A percentile compares a stretch with the other conserved stretches of the same genome.
These are phyloP conservation scores for Heliconius cydno DNA, from an alignment of 2,888 invertebrate genomes.

Conservation along the genomic window DNA sequence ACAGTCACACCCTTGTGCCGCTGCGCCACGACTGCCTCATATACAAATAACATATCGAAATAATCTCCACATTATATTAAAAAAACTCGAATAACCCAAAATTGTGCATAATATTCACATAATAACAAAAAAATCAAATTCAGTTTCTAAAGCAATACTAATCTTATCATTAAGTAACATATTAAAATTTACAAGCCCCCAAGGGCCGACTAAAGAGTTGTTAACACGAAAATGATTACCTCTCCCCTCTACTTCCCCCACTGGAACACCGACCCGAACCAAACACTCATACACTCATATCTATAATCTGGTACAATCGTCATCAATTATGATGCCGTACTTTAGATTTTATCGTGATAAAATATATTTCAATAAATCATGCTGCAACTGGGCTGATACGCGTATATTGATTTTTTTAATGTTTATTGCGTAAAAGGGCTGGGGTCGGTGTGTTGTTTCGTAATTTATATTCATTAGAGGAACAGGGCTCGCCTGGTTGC, in stretches of 20 bases:
- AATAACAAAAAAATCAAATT: conserved; percentile 63
- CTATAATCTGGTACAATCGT: conserved; percentile 64
- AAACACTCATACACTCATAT: conserved; percentile 47
- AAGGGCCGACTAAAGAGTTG: conserved; percentile 71
- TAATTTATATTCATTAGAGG: conserved; percentile 79
- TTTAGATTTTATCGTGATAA: conserved; percentile 80
- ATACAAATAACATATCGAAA: neutral
- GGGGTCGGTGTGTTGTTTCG: conserved; percentile 66
- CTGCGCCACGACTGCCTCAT: neutral
- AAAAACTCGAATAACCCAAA: neutral
- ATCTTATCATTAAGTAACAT: conserved; percentile 69
- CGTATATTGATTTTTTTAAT: conserved; percentile 79
- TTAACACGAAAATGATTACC: conserved; percentile 78
- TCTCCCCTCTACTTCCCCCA: conserved; percentile 56
- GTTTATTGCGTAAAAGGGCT: conserved; percentile 75
- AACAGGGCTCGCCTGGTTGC: conserved; percentile 48
- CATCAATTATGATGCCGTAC: conserved; percentile 78
- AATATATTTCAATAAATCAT: conserved; percentile 81
- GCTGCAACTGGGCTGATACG: conserved; percentile 71
- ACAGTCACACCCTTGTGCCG: too few species aligned
- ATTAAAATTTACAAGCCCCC: conserved; percentile 70
- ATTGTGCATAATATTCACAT: conserved; percentile 75
- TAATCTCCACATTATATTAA: neutral
- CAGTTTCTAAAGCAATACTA: conserved; percentile 49
- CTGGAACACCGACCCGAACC: conserved; percentile 25